Base-by-base conservation (phyloP, 2,797 vertebrate genomes). In the Gymnocypris eckloni region DNA sequence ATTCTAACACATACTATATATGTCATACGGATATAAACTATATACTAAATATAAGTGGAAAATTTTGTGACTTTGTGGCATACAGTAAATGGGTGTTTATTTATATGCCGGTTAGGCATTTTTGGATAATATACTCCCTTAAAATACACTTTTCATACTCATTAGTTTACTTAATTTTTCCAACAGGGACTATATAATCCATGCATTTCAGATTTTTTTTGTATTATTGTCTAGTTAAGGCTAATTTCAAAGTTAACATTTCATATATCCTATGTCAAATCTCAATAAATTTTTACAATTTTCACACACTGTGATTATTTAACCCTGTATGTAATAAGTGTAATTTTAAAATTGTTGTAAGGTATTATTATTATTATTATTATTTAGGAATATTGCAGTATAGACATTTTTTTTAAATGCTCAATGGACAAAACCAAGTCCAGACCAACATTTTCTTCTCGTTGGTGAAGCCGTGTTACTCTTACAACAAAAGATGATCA, bases 1-100 rank as follows among this genome's bases (percentile, higher is more conserved):
- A 61, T 73, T 61, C 52, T 43, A 72, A 82, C 66, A 56, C 48
- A 52, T 16, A 71, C 33, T 81, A 41, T 81, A 70, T 52, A 18
- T 81, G 64, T 71, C 52, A 56, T 56, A 39, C 0, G 11, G 52
- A n/a, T 45, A 79, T 79, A 41, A 59, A 59, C 37, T 61, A 61
- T 59, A 59, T 18, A 39, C 75, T 77, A 77, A 56, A 77, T 56
- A n/a, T 41, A 41, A 15, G 12, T 77, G 33, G 6, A 41, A n/a
- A 12, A 77, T 9, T 56, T 77, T 56, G 20, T 39, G 33, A 77
- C 11, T 56, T 22, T 15, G 56, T n/a, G 50, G 52, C 11, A 56
- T n/a, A 37, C 25, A 52, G 45, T 76, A 76, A 76, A 54, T 54
- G 18, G 33, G 11, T 56, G 50, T 56, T 56, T 77, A 22, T 22